These are phyloP conservation scores for Charaxes varanes DNA, from an alignment of 1,140 invertebrate genomes.

Conservation along the genomic window DNA sequence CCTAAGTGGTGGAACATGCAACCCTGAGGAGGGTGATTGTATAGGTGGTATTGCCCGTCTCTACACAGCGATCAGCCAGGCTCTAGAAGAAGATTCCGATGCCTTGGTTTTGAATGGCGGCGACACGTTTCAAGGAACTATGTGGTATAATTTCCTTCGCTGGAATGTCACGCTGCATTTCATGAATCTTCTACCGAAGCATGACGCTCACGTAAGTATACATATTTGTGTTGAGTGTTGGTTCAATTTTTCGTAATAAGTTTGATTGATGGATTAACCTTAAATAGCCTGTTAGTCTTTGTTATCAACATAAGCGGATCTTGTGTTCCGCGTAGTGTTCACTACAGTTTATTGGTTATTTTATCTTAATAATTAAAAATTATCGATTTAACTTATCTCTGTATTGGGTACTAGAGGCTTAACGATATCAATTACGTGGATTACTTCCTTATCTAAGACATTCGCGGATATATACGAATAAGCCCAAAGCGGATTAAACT, in stretches of 20 bases:
- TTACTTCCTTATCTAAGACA: no score
- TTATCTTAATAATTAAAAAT: background rate
- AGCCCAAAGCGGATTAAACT: no score
- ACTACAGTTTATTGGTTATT: no score
- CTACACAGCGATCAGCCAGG: slow-evolving; percentile 73
- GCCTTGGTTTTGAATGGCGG: slow-evolving; percentile 87
- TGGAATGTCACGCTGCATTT: slow-evolving; percentile 85
- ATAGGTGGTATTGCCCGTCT: slow-evolving; percentile 86
- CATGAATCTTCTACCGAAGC: slow-evolving; percentile 81
- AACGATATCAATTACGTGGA: no score
- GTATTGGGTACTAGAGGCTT: background rate
- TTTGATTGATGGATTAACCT: no score
- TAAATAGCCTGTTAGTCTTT: no score
- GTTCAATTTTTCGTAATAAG: no score
- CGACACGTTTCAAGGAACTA: slow-evolving; percentile 90
- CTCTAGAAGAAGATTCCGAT: slow-evolving; percentile 76
- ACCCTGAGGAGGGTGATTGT: slow-evolving; percentile 59
- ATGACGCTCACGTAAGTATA: slow-evolving; percentile 85
- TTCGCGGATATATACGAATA: no score
- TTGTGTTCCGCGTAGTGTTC: no score
- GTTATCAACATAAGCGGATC: no score
- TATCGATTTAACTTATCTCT: background rate
- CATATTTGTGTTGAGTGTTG: no score
- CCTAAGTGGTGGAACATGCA: slow-evolving; percentile 77
- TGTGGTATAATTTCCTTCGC: slow-evolving; percentile 87